Conservation (phyloP, 2,113 vertebrate species). For the Elephantulus edwardii region DNA sequence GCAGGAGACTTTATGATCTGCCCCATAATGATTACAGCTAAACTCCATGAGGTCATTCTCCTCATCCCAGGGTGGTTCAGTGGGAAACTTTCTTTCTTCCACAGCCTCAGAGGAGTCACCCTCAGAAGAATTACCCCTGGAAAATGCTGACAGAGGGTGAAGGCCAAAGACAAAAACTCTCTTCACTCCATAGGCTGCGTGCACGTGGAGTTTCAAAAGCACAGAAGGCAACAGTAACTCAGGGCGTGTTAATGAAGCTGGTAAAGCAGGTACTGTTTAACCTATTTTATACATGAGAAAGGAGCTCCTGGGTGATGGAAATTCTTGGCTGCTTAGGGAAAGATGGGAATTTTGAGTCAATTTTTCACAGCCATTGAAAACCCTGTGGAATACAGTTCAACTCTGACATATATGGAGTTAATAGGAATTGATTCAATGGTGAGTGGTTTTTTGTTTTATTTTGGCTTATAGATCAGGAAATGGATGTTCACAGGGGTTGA, state of each 20-base stretch:
- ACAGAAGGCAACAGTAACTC: too few relatives aligned
- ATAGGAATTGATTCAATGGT: neutral
- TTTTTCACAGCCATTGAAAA: neutral
- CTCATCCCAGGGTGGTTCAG: neutral
- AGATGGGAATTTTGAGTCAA: neutral
- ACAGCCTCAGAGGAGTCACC: neutral
- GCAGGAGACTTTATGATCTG: neutral
- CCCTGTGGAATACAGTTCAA: neutral
- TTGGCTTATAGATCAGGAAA: constrained; percentile 13
- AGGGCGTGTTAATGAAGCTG: neutral
- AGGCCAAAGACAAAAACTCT: neutral
- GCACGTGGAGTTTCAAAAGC: neutral
- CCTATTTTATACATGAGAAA: constrained; percentile 12
- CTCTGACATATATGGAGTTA: neutral
- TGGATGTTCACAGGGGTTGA: neutral
- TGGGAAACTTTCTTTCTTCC: neutral
- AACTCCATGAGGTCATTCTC: neutral
- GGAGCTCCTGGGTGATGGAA: neutral
- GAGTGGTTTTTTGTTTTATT: neutral
- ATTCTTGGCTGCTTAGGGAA: neutral
- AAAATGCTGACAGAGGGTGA: neutral
- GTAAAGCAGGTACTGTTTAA: neutral
- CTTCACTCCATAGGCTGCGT: neutral
- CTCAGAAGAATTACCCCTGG: neutral
- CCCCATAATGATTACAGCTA: neutral